Percentiles rank a stretch among this genome's conserved stretches.
Evolutionary conservation across 2,888 invertebrate species (phyloP).

Genomic region (Aphidius colemani): DNA sequence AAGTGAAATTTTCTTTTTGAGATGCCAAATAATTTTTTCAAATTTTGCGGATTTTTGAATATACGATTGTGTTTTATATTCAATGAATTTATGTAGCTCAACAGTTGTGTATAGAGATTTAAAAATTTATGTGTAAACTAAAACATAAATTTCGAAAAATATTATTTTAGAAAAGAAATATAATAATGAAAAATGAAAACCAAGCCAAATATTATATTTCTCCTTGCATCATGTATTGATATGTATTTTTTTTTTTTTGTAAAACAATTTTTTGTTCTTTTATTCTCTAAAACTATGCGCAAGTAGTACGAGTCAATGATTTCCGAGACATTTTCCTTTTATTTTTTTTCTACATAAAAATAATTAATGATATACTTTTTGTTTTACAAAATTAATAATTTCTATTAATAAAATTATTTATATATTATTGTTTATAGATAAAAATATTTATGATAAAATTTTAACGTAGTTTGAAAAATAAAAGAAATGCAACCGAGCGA

Average conservation of each 20-base stretch:
- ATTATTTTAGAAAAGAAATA: too few relatives aligned
- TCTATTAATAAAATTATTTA: conserved; percentile 1
- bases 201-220: background rate
- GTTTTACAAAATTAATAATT: background rate
- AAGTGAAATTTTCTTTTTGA: too few relatives aligned
- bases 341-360: background rate
- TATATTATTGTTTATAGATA: background rate
- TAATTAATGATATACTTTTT: too few relatives aligned
- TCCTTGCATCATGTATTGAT: background rate
- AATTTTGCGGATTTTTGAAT: too few relatives aligned
- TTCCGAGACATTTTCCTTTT: background rate
- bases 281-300: background rate
- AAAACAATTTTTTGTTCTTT: background rate
- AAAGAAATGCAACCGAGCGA: conserved; percentile 2
- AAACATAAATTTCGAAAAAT: too few relatives aligned
- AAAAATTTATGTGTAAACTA: too few relatives aligned
- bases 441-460: too few relatives aligned
- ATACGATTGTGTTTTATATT: too few relatives aligned
- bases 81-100: too few relatives aligned
- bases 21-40: too few relatives aligned
- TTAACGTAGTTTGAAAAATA: conserved; percentile 6
- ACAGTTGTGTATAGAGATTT: too few relatives aligned
- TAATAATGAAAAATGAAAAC: background rate
- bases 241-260: background rate
- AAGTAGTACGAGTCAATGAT: background rate